Conservation (phyloP, 2,888 invertebrate species). For the Tenthredo amoena region DNA sequence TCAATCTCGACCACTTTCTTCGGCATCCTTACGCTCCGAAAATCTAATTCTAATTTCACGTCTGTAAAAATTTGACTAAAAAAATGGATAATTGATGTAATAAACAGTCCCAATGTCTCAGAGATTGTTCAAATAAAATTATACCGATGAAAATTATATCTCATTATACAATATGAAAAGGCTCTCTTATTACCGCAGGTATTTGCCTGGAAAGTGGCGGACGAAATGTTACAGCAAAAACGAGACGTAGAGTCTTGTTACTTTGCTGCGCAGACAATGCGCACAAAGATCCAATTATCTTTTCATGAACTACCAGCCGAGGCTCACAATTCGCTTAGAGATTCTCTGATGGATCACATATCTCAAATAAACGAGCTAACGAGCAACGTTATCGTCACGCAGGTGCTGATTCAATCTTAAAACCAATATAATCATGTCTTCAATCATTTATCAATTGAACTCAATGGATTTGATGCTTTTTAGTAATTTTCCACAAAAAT, state of each 20-base stretch:
- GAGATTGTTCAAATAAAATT: neutral
- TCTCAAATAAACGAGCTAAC: conserved; percentile 89
- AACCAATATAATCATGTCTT: conserved; percentile 17
- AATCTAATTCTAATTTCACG: neutral
- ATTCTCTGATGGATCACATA: conserved; percentile 94
- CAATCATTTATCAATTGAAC: neutral
- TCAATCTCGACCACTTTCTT: neutral
- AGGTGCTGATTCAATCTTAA: conserved; percentile 77
- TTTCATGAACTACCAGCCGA: conserved; percentile 94
- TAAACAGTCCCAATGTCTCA: neutral
- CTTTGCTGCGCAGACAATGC: conserved; percentile 99
- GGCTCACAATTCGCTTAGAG: conserved; percentile 91
- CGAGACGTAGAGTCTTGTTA: conserved; percentile 95
- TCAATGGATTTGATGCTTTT: too few species aligned
- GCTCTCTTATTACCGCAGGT: conserved; percentile 83
- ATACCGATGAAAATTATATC: neutral
- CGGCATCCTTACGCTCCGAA: conserved; percentile 21
- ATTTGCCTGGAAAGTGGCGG: conserved; percentile 97
- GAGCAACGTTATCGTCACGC: conserved; percentile 92
- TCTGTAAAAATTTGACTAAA: neutral
- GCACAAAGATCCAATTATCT: conserved; percentile 95
- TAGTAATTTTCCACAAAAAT: conserved; percentile 6
- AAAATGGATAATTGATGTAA: neutral
- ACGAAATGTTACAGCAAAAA: conserved; percentile 94
- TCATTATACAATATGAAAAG: neutral